A percentile compares a stretch with the other conserved stretches of the same genome.
Conservation (phyloP, 2,797 vertebrate genomes). For the Helarctos malayanus region DNA sequence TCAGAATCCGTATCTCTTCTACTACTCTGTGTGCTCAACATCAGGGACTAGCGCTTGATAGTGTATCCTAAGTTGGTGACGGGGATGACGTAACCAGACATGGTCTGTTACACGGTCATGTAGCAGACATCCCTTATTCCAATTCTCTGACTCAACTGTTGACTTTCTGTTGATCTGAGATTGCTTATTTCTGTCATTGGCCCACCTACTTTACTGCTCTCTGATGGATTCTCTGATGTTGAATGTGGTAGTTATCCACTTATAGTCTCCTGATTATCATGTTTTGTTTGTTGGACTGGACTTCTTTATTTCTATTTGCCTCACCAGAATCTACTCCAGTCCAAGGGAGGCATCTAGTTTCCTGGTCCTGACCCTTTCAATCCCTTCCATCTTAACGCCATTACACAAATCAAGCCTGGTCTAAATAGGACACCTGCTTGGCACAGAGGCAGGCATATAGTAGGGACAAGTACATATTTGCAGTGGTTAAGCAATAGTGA, state of each 20-base stretch:
- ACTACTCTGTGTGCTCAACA: neutral
- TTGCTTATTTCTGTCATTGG: neutral
- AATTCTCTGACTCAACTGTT: neutral
- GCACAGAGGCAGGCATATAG: neutral
- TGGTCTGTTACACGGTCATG: neutral
- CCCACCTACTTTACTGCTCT: neutral
- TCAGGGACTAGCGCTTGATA: neutral
- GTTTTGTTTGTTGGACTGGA: neutral
- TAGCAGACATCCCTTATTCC: neutral
- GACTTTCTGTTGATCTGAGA: neutral
- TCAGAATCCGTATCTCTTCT: neutral
- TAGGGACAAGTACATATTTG: neutral
- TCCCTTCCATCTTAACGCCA: neutral
- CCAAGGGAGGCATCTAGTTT: neutral
- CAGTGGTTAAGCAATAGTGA: neutral
- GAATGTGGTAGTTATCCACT: neutral
- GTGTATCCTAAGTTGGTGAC: neutral
- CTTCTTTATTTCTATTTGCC: conserved; percentile 1
- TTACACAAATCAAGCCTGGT: neutral
- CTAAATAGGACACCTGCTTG: neutral
- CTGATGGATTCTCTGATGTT: neutral
- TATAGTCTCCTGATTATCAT: neutral
- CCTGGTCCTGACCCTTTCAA: neutral
- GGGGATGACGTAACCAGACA: neutral
- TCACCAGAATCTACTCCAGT: neutral